Percentiles rank a stretch among this genome's conserved stretches.
Conservation (phyloP, 2,888 invertebrate species). For the Punctoribates punctum region DNA sequence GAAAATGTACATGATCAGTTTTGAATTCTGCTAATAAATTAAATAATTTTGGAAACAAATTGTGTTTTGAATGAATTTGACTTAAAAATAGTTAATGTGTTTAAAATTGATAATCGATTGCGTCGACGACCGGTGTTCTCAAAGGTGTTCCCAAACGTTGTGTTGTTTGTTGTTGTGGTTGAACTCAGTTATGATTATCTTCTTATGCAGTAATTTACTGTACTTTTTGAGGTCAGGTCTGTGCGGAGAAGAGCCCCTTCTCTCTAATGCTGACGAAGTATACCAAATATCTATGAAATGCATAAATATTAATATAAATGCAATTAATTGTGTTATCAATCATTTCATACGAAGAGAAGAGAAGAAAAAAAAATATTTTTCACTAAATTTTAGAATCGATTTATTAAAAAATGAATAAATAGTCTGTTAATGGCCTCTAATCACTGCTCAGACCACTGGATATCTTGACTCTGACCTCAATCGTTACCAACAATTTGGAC, state of each 20-base stretch:
- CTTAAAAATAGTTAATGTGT: not conserved
- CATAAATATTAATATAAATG: not conserved
- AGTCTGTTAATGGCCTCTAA: constrained; percentile 18
- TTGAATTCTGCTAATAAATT: not conserved
- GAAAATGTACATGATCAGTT: not conserved
- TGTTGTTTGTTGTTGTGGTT: not conserved
- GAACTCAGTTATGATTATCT: not conserved
- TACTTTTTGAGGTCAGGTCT: constrained; percentile 2
- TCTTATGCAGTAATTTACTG: not conserved
- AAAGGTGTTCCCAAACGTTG: not conserved
- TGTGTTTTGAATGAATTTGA: not conserved
- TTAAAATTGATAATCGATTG: not conserved
- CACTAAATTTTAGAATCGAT: not conserved
- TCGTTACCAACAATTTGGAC: constrained; percentile 15
- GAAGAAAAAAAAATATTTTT: not conserved
- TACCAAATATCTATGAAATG: too few relatives aligned
- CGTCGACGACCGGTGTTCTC: not conserved
- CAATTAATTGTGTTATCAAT: constrained; percentile 23
- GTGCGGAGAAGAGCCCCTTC: not conserved
- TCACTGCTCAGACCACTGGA: constrained; percentile 12
- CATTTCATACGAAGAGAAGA: not conserved
- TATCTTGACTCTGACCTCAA: constrained; percentile 18
- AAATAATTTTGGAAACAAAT: too few relatives aligned
- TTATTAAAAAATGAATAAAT: constrained; percentile 15
- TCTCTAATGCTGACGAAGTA: not conserved